phyloP scores from a whole-genome alignment of 2,888 invertebrate genomes.

The Lamellibrachia columna region DNA sequence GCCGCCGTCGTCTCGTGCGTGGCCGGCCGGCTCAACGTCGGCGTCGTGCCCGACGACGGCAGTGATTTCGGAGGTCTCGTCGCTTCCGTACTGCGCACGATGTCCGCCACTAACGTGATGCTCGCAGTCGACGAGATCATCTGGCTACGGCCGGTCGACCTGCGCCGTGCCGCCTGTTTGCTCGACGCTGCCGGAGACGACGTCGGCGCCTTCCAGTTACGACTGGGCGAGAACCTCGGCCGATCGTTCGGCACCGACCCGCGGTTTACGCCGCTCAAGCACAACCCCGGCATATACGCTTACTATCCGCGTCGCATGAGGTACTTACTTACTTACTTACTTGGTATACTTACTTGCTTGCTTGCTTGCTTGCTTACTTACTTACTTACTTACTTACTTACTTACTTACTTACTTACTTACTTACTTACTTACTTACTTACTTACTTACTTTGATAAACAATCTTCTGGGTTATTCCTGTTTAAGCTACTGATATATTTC shows the following conservation, averaged over 20 bases:
- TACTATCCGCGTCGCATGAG: conserved; percentile 27
- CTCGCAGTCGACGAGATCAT: conserved; percentile 36
- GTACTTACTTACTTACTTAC: background rate
- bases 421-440: background rate
- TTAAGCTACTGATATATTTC: too few relatives aligned
- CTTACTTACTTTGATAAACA: too few relatives aligned
- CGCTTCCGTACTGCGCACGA: background rate
- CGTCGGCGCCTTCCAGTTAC: conserved; percentile 27
- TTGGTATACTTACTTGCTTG: too few relatives aligned
- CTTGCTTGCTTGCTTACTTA: too few relatives aligned
- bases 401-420: too few relatives aligned
- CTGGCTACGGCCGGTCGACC: conserved; percentile 31
- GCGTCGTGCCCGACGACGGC: conserved; percentile 12
- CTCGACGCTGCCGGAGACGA: conserved; percentile 21
- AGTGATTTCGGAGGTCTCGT: conserved; percentile 20
- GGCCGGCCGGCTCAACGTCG: background rate
- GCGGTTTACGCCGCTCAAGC: conserved; percentile 26
- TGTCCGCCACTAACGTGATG: conserved; percentile 18
- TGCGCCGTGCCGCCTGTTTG: conserved; percentile 19
- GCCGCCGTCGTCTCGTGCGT: conserved; percentile 21
- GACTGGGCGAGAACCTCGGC: conserved; percentile 31
- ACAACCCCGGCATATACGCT: background rate
- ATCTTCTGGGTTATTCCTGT: too few relatives aligned
- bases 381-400: background rate
- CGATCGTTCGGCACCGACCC: background rate